These are phyloP conservation scores for Ephydatia muelleri DNA, from an alignment of 37 sponge, comb jelly and placozoan species.

Conservation along the genomic window DNA sequence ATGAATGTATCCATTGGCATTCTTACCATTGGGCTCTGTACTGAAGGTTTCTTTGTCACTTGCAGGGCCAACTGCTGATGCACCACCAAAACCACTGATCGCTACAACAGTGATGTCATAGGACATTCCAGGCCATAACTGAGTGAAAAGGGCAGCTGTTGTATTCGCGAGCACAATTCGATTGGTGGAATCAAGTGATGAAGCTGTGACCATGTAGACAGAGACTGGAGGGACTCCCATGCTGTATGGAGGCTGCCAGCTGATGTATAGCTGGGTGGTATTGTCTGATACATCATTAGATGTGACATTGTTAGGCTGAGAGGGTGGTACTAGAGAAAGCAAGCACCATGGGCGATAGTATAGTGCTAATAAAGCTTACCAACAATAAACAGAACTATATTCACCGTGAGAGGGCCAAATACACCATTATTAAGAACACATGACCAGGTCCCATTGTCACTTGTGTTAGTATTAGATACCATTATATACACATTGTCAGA, in stretches of 20 bases:
- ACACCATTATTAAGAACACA: conserved; percentile 4
- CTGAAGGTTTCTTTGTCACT: neutral
- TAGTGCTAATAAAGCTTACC: neutral
- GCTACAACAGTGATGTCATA: neutral
- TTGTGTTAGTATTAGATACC: too few species aligned
- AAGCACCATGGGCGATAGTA: neutral
- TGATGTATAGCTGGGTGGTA: neutral
- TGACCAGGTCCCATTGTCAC: conserved; percentile 24
- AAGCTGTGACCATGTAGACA: neutral
- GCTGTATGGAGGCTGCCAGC: neutral
- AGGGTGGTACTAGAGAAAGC: neutral
- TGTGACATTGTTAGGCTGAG: neutral
- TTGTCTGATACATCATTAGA: neutral
- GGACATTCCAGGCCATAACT: neutral
- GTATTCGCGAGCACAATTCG: neutral
- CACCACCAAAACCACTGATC: neutral
- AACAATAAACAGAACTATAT: neutral
- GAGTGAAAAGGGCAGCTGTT: neutral
- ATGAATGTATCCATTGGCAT: too few species aligned
- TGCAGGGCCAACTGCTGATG: neutral
- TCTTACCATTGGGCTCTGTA: neutral
- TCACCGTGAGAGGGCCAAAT: neutral
- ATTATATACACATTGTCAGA: conserved; percentile 13
- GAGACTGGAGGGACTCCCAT: neutral
- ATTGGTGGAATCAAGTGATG: neutral